Conservation (phyloP, 2,797 vertebrate species). For the Cyprinella venusta region DNA sequence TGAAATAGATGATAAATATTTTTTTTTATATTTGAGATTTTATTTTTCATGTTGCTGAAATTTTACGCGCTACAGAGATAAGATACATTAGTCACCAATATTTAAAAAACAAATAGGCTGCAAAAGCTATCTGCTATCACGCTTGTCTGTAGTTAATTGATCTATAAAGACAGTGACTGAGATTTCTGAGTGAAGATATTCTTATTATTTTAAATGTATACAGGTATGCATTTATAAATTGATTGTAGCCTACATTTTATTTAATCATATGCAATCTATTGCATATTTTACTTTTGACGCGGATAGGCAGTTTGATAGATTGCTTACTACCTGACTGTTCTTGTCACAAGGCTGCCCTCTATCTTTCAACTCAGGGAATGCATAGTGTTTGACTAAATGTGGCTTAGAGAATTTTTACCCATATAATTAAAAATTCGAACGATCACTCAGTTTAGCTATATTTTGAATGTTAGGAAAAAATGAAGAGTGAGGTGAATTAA, state of each 20-base stretch:
- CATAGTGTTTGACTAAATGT: neutral
- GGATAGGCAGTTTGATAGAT: neutral
- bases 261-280: neutral
- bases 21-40: constrained; percentile 9
- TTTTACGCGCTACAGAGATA: neutral
- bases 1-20: constrained; percentile 21
- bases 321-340: constrained; percentile 29
- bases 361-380: constrained; percentile 42
- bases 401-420: neutral
- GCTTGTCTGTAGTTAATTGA: constrained; percentile 22
- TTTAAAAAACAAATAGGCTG: neutral
- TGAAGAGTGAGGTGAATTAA: neutral
- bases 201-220: neutral
- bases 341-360: constrained; percentile 66
- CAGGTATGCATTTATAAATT: neutral
- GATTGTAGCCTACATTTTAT: neutral
- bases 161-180: constrained; percentile 40
- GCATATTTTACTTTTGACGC: neutral
- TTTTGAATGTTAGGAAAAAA: too few relatives aligned
- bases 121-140: neutral
- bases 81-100: neutral
- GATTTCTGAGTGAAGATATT: neutral
- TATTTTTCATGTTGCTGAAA: constrained; percentile 1
- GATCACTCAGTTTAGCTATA: neutral
- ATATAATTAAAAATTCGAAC: neutral